These are phyloP conservation scores for Argyrosomus regius DNA, from an alignment of 2,797 vertebrate genomes.

Conservation along the genomic window DNA sequence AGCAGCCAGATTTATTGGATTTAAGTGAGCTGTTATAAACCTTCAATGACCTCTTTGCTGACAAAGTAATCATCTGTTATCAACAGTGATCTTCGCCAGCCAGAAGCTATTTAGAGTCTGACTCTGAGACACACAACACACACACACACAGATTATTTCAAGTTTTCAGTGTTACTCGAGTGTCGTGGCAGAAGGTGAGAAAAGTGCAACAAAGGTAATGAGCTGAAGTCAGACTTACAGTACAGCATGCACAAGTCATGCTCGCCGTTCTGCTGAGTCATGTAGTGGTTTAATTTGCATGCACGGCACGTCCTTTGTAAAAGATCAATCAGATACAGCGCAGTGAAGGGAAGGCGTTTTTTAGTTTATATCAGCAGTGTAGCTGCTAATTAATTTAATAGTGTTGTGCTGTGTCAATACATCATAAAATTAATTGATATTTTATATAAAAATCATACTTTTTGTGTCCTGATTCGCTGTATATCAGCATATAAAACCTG, in stretches of 20 bases:
- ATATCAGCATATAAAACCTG: neutral
- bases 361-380: conserved; percentile 41
- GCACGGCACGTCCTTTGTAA: conserved; percentile 6
- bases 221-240: conserved; percentile 35
- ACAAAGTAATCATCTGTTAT: conserved; percentile 58
- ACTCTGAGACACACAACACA: conserved; percentile 10
- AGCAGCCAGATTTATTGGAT: conserved; percentile 61
- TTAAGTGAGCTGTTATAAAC: conserved; percentile 55
- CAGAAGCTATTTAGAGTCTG: conserved; percentile 40
- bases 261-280: conserved; percentile 59
- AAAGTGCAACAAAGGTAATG: conserved; percentile 22
- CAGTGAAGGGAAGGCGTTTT: conserved; percentile 1
- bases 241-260: neutral
- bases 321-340: conserved; percentile 40
- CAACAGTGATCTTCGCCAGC: conserved; percentile 35
- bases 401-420: conserved; percentile 2
- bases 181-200: neutral
- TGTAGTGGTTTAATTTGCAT: conserved; percentile 40
- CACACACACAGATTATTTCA: conserved; percentile 11
- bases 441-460: neutral
- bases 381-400: conserved; percentile 30
- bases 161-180: neutral
- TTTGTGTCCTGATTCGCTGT: neutral
- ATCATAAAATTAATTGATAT: conserved; percentile 9
- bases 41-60: conserved; percentile 52